A percentile compares a stretch with the other conserved stretches of the same genome.
Conservation (phyloP, 2,113 vertebrate species). For the Equus przewalskii region DNA sequence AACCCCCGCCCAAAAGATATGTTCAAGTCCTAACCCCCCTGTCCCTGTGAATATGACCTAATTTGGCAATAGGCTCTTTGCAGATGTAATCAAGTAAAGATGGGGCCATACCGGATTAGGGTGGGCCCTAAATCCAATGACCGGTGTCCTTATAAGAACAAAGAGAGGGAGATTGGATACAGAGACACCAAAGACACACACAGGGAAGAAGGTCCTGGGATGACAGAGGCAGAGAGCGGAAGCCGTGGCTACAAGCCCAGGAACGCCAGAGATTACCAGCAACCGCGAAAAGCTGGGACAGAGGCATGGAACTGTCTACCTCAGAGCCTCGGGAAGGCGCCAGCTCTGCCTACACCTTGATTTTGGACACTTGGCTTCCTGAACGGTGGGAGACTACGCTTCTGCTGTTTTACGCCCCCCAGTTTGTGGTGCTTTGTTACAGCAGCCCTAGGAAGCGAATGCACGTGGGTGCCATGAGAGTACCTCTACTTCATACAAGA, state of each 20-base stretch:
- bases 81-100: not conserved
- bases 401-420: not conserved
- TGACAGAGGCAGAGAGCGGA: not conserved
- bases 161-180: not conserved
- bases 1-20: not conserved
- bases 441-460: not conserved
- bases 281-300: not conserved
- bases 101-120: not conserved
- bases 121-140: not conserved
- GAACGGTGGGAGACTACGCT: not conserved
- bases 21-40: not conserved
- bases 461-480: rapidly evolving
- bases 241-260: not conserved
- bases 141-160: not conserved
- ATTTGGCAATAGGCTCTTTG: not conserved
- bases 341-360: not conserved
- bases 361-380: not conserved
- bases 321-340: not conserved
- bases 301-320: not conserved
- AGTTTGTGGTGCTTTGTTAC: not conserved
- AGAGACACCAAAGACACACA: not conserved
- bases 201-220: not conserved
- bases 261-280: not conserved
- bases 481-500: not conserved
- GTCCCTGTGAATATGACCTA: not conserved